Evolutionary conservation across 2,113 vertebrate genomes (phyloP), one percentile per base, ranked within the genome.

Genomic region (Gymnobelideus leadbeateri): DNA sequence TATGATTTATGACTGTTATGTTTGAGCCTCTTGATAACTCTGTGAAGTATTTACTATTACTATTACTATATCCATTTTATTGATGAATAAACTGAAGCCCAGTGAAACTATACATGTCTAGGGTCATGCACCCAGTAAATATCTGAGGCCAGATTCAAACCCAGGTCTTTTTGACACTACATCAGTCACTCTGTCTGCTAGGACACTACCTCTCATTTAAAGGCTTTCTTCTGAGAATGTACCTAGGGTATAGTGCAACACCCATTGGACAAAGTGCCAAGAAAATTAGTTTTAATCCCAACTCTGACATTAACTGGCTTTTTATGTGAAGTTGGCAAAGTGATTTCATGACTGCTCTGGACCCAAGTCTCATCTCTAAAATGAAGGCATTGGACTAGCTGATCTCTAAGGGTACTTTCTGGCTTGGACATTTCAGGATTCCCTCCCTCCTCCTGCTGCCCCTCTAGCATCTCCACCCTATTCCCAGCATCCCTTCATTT

Each of bases 401-500:
- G 68, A 84, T 84, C 68, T 84, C n/a, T 43, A 77, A 19, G 68
- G 37, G 14, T 16, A 77, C 14, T n/a, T 77, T n/a, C 37, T 77
- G 37, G 16, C 68, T 77, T 77, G 68, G n/a, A 77, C 68, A 77
- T 21, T n/a, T 31, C 21, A 77, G 5, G 68, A 77, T 77, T 77
- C 28, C 37, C 68, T 77, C 68, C 37, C 28, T 68, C 31, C 61
- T 77, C 37, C 5, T 3, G 16, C 68, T 16, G 19, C 68, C 68
- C 68, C 37, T 77, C 37, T 37, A 84, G 68, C 68, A 84, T 84
- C 68, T 43, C 68, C 37, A 43, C 37, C n/a, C 37, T 84, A 43
- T 84, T 84, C 19, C 16, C 94, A 93, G 54, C 77, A 24, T 96
- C 94, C 93, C 90, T 95, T 93, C 11, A 89, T 94, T 28, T 95